Evolutionary conservation across 1,140 invertebrate genomes (phyloP).

Genomic region (Microplitis mediator): DNA sequence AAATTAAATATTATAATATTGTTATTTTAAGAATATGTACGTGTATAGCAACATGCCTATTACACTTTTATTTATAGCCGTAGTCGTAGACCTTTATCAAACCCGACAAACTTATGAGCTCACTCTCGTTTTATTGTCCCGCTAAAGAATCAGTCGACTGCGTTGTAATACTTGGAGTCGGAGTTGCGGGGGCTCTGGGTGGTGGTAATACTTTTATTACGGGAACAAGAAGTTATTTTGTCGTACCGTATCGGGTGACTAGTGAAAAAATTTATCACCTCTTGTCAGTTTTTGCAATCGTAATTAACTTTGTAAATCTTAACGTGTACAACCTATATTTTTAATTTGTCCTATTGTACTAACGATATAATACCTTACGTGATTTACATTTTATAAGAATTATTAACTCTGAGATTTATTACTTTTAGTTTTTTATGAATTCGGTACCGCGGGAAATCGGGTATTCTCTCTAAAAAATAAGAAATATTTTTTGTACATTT

Average conservation of each 20-base stretch:
- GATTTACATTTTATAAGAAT: neutral
- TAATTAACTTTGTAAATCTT: neutral
- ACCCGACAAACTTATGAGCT: neutral
- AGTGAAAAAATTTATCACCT: neutral
- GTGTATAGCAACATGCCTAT: too few relatives aligned
- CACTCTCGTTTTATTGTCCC: neutral
- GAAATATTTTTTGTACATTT: too few relatives aligned
- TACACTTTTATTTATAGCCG: too few relatives aligned
- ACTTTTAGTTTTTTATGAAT: too few relatives aligned
- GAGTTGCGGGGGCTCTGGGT: neutral
- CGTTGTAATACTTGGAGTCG: neutral
- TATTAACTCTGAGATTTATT: neutral
- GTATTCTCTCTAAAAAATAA: too few relatives aligned
- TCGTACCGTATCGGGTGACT: neutral
- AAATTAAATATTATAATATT: neutral
- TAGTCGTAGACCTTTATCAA: neutral
- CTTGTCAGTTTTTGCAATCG: neutral
- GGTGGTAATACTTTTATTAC: neutral
- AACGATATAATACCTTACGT: neutral
- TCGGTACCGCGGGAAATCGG: too few relatives aligned
- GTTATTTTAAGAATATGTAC: too few relatives aligned
- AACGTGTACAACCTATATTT: slow-evolving; percentile 1
- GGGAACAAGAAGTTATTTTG: neutral
- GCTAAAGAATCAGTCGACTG: neutral
- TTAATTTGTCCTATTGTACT: neutral